Evolutionary conservation across 2,113 vertebrate species (phyloP).

Genomic region (Anhinga anhinga): DNA sequence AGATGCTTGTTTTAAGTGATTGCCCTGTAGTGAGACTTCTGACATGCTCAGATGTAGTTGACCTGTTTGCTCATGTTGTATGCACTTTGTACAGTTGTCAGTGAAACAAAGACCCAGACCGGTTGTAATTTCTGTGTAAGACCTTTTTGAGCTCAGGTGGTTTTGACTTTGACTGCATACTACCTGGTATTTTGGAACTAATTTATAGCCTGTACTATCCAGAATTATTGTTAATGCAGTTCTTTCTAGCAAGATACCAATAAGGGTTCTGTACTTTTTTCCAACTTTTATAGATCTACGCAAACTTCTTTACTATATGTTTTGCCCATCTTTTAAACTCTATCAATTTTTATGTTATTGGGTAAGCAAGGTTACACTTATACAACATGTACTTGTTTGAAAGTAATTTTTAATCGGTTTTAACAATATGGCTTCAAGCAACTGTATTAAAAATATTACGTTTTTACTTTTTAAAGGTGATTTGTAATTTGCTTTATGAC

Average conservation of each 20-base stretch:
- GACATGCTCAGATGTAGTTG: background rate
- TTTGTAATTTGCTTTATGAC: background rate
- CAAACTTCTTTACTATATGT: background rate
- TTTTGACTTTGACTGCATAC: background rate
- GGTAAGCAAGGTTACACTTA: background rate
- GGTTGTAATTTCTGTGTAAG: background rate
- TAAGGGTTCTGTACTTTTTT: background rate
- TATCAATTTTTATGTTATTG: background rate
- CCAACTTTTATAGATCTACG: background rate
- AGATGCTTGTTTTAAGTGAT: background rate
- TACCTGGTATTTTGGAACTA: background rate
- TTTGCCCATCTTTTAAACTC: background rate
- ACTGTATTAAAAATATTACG: background rate
- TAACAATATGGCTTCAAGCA: background rate
- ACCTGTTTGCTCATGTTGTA: background rate
- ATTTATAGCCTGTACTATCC: background rate
- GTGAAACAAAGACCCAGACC: background rate
- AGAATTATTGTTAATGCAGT: background rate
- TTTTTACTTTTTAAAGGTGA: background rate
- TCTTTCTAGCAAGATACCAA: background rate
- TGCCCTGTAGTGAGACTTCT: background rate
- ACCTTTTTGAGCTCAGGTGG: background rate
- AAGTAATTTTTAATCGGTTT: background rate
- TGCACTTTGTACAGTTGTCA: background rate
- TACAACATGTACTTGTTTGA: background rate